These are phyloP conservation scores for Erinaceus europaeus DNA, from an alignment of 2,113 vertebrate species.

Conservation along the genomic window DNA sequence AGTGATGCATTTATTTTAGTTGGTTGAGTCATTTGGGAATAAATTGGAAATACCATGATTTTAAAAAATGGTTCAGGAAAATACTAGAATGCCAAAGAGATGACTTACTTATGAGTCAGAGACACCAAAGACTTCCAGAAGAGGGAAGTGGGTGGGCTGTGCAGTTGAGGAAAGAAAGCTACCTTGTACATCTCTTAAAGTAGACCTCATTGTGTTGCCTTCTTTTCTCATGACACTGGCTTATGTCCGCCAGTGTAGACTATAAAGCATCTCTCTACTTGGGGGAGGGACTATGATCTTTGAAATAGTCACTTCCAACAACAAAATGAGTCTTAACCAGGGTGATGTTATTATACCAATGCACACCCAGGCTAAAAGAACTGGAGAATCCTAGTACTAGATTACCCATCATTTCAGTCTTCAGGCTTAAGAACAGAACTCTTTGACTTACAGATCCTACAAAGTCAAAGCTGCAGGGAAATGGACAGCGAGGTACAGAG, in stretches of 20 bases:
- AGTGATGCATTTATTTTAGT: too few relatives aligned
- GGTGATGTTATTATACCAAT: neutral
- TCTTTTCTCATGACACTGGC: neutral
- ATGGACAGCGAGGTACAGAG: conserved; percentile 99
- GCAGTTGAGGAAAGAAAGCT: neutral
- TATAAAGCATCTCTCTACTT: neutral
- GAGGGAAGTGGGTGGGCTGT: neutral
- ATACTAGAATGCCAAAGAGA: neutral
- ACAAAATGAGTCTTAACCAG: neutral
- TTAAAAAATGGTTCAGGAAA: neutral
- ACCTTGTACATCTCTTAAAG: neutral
- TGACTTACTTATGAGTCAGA: neutral
- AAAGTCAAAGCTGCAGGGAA: neutral
- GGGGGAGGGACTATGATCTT: neutral
- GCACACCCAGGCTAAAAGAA: neutral
- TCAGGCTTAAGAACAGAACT: neutral
- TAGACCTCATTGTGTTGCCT: too few relatives aligned
- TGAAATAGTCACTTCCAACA: neutral
- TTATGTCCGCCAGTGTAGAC: neutral
- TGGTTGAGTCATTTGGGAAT: too few relatives aligned
- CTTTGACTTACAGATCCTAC: conserved; percentile 61
- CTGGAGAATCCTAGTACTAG: neutral
- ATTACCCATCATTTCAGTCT: neutral
- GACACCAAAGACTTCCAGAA: neutral
- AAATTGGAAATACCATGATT: too few relatives aligned